These are phyloP conservation scores for Verasper variegatus DNA, from an alignment of 2,113 vertebrate genomes.

Conservation along the genomic window DNA sequence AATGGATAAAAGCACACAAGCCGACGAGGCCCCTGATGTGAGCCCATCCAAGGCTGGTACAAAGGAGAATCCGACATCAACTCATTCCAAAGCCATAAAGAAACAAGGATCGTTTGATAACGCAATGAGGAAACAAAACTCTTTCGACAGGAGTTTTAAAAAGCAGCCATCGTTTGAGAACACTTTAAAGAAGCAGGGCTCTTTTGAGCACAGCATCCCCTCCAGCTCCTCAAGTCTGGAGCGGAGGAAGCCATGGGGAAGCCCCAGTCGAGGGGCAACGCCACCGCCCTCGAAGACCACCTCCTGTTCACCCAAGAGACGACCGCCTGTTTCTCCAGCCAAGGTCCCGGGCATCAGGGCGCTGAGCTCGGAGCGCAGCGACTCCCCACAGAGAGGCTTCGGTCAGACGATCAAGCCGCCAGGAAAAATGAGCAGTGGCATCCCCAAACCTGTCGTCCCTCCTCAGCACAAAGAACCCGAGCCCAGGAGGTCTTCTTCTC, in stretches of 20 bases:
- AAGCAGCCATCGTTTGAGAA: constrained; percentile 75
- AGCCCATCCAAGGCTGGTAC: constrained; percentile 45
- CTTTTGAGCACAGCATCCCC: constrained; percentile 68
- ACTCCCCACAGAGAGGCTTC: constrained; percentile 74
- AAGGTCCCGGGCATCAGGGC: constrained; percentile 65
- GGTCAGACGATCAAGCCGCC: constrained; percentile 80
- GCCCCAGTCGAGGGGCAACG: constrained; percentile 68
- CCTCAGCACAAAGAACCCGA: constrained; percentile 82
- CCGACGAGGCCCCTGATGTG: constrained; percentile 53
- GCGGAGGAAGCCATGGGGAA: constrained; percentile 80
- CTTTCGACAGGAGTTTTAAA: constrained; percentile 70
- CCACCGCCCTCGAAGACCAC: constrained; percentile 64
- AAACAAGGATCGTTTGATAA: constrained; percentile 73
- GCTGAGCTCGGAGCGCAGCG: constrained; percentile 63
- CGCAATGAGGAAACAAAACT: constrained; percentile 61
- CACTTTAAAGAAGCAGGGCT: constrained; percentile 71
- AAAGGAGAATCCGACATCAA: constrained; percentile 51
- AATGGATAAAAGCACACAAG: constrained; percentile 74
- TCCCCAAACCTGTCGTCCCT: constrained; percentile 85
- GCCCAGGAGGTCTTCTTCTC: constrained; percentile 64
- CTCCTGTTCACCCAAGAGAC: constrained; percentile 75
- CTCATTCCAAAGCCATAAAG: constrained; percentile 68
- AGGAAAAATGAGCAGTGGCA: constrained; percentile 85
- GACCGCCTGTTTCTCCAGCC: constrained; percentile 66
- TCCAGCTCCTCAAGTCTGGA: constrained; percentile 73